These are phyloP conservation scores for Spondyliosoma cantharus DNA, from an alignment of 2,797 vertebrate genomes.

Conservation along the genomic window DNA sequence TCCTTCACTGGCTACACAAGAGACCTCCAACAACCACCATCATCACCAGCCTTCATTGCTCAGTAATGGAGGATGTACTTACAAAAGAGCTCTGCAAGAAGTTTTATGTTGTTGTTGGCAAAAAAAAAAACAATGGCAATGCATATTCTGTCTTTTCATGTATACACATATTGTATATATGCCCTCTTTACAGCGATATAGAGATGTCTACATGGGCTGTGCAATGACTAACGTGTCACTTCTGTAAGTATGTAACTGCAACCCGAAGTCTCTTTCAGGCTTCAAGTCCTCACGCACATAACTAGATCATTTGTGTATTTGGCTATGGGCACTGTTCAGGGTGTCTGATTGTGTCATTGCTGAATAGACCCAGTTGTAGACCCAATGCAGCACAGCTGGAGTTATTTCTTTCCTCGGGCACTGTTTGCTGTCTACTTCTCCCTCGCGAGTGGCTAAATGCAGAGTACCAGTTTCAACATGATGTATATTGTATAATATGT, in stretches of 20 bases:
- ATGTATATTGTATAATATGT: too few relatives aligned
- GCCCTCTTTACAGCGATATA: not conserved
- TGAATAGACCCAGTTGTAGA: not conserved
- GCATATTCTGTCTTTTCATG: not conserved
- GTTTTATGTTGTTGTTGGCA: not conserved
- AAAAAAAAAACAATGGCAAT: not conserved
- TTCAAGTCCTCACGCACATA: not conserved
- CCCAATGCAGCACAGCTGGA: not conserved
- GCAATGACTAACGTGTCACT: not conserved
- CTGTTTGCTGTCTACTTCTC: too few relatives aligned
- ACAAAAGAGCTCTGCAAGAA: not conserved
- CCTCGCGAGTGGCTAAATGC: too few relatives aligned
- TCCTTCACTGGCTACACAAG: not conserved
- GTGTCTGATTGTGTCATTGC: not conserved
- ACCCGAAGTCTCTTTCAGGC: not conserved
- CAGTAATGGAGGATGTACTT: not conserved
- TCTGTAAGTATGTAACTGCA: not conserved
- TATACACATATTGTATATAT: too few relatives aligned
- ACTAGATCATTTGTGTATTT: not conserved
- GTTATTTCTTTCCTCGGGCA: not conserved
- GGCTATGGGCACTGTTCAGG: not conserved
- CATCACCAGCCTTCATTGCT: not conserved
- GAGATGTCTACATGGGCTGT: not conserved
- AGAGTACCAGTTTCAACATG: too few relatives aligned
- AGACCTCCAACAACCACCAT: not conserved